Evolutionary conservation across 2,888 invertebrate species (phyloP).

Genomic region (Euplagia quadripunctaria): DNA sequence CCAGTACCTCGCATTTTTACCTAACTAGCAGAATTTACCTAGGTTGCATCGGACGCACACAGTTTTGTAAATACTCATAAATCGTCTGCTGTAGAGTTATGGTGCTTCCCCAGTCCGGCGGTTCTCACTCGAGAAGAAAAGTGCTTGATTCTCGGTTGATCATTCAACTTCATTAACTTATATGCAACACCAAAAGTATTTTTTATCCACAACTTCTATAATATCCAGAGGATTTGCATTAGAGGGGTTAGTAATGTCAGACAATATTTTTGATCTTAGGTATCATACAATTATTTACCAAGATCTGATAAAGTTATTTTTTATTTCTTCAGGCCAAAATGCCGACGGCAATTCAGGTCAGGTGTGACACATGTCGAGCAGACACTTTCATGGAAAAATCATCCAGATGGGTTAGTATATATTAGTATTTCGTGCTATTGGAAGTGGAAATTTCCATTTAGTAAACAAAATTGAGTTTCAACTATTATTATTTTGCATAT

Average conservation of each 20-base stretch:
- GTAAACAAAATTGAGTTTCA: too few relatives aligned
- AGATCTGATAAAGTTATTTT: neutral
- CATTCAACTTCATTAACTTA: too few relatives aligned
- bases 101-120: neutral
- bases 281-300: neutral
- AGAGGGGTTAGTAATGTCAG: neutral
- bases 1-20: neutral
- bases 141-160: too few relatives aligned
- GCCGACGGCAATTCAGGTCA: slow-evolving; percentile 77
- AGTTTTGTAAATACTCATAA: too few relatives aligned
- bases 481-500: too few relatives aligned
- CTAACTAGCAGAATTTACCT: neutral
- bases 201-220: neutral
- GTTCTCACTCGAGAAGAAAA: neutral
- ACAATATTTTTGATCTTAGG: neutral
- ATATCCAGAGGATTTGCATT: neutral
- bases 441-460: too few relatives aligned
- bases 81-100: neutral
- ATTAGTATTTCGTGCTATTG: neutral
- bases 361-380: slow-evolving; percentile 75
- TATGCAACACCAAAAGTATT: neutral
- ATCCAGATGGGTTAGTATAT: slow-evolving; percentile 76
- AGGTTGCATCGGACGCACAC: neutral
- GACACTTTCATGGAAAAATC: slow-evolving; percentile 71
- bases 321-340: slow-evolving; percentile 65